These are phyloP conservation scores for Aurelia aurita DNA, from an alignment of 30 jellyfish, hydroid and myxozoan species.

Conservation along the genomic window DNA sequence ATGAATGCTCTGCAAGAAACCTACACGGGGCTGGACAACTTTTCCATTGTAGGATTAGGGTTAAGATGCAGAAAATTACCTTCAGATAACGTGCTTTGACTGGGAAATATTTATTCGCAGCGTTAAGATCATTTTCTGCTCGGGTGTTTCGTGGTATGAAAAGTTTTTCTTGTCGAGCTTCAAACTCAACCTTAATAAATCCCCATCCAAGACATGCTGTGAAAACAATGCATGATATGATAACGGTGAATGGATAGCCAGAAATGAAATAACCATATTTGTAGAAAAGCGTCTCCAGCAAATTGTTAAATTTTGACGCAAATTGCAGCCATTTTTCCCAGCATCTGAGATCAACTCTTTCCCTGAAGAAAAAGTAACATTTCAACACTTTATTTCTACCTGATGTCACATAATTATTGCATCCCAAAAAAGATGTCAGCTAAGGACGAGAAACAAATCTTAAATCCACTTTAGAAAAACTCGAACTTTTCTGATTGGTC, in stretches of 20 bases:
- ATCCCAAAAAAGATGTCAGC: too few species aligned
- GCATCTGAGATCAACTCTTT: not conserved
- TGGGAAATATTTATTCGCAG: constrained; percentile 15
- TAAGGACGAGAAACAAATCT: too few species aligned
- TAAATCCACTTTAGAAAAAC: too few species aligned
- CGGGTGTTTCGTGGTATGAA: constrained; percentile 58
- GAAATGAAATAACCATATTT: constrained; percentile 45
- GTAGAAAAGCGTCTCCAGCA: constrained; percentile 28
- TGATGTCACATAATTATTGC: too few species aligned
- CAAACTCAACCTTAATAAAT: constrained; percentile 8
- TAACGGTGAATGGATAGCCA: constrained; percentile 12
- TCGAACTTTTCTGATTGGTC: too few species aligned
- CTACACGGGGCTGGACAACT: too few species aligned
- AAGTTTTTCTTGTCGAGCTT: constrained; percentile 42
- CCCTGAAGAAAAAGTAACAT: too few species aligned
- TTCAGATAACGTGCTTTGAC: too few species aligned
- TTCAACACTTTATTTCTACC: too few species aligned
- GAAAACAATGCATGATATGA: constrained; percentile 9
- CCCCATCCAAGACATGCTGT: constrained; percentile 56
- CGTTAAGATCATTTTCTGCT: constrained; percentile 30
- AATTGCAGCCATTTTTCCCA: constrained; percentile 48
- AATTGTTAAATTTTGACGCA: constrained; percentile 8
- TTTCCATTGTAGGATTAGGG: too few species aligned
- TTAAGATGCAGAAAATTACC: too few species aligned
- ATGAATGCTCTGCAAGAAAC: too few species aligned